Evolutionary conservation across 2,888 invertebrate species (phyloP).

Genomic region (Rhodophaea formosa): DNA sequence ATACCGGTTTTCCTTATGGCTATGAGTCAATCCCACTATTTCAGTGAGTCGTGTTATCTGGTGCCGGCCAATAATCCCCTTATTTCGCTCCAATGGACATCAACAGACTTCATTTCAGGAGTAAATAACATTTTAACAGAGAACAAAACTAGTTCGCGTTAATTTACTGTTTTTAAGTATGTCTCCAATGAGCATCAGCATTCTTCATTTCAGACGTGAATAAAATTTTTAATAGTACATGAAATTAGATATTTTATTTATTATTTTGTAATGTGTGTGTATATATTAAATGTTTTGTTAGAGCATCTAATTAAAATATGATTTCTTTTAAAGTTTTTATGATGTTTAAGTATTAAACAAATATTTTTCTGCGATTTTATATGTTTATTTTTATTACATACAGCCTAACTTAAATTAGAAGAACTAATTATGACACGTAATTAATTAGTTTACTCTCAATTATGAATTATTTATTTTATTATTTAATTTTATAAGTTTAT

Average conservation of each 20-base stretch:
- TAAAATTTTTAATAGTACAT: not conserved
- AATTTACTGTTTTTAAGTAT: not conserved
- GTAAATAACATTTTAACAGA: not conserved
- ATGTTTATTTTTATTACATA: too few relatives aligned
- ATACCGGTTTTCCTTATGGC: slow-evolving; percentile 1
- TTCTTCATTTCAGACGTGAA: not conserved
- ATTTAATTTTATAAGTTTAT: too few relatives aligned
- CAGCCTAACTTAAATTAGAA: too few relatives aligned
- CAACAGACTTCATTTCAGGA: slow-evolving; percentile 1
- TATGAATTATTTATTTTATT: too few relatives aligned
- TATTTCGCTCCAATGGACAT: slow-evolving; percentile 21
- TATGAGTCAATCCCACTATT: slow-evolving; percentile 11
- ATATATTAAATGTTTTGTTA: too few relatives aligned
- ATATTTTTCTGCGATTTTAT: too few relatives aligned
- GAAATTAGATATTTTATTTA: not conserved
- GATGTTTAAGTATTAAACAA: too few relatives aligned
- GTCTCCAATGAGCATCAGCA: slow-evolving; percentile 12
- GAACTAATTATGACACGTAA: too few relatives aligned
- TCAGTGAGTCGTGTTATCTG: slow-evolving; percentile 10
- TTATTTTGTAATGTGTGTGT: too few relatives aligned
- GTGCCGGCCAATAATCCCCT: slow-evolving; percentile 20
- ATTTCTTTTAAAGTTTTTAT: too few relatives aligned
- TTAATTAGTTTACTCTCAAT: too few relatives aligned
- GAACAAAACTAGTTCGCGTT: not conserved
- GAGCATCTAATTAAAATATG: too few relatives aligned